Conservation (phyloP, 1,140 invertebrate species). For the Monochamus saltuarius region DNA sequence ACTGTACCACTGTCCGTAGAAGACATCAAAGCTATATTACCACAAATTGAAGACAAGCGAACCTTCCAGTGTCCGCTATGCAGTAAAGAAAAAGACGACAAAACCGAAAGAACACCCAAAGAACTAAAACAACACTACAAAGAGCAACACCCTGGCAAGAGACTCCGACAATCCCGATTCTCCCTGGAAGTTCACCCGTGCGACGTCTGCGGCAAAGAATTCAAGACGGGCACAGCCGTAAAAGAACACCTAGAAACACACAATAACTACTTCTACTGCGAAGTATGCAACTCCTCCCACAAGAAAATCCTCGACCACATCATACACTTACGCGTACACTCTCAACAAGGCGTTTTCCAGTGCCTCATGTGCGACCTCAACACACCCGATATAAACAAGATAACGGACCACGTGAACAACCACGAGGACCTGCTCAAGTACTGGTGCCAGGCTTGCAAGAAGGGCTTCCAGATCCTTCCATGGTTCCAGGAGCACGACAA, state of each 20-base stretch:
- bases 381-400: slow-evolving; percentile 40
- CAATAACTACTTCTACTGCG: slow-evolving; percentile 58
- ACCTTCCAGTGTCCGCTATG: slow-evolving; percentile 36
- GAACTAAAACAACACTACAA: slow-evolving; percentile 38
- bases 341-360: slow-evolving; percentile 52
- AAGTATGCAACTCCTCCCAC: slow-evolving; percentile 42
- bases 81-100: slow-evolving; percentile 25
- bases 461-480: slow-evolving; percentile 44
- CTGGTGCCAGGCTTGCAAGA: slow-evolving; percentile 47
- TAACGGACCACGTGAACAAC: slow-evolving; percentile 40
- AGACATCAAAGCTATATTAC: slow-evolving; percentile 20
- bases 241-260: slow-evolving; percentile 55
- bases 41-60: slow-evolving; percentile 19
- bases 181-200: slow-evolving; percentile 64
- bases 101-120: slow-evolving; percentile 26
- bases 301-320: slow-evolving; percentile 42
- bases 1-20: slow-evolving; percentile 19
- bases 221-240: slow-evolving; percentile 42
- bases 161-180: slow-evolving; percentile 31
- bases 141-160: slow-evolving; percentile 32
- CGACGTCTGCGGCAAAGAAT: slow-evolving; percentile 64
- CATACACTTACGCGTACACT: slow-evolving; percentile 49
- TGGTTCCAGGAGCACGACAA: slow-evolving; percentile 50
- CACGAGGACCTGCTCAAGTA: slow-evolving; percentile 42
- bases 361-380: slow-evolving; percentile 55